Conservation (phyloP, 1,140 invertebrate genomes). For the Halesus radiatus region DNA sequence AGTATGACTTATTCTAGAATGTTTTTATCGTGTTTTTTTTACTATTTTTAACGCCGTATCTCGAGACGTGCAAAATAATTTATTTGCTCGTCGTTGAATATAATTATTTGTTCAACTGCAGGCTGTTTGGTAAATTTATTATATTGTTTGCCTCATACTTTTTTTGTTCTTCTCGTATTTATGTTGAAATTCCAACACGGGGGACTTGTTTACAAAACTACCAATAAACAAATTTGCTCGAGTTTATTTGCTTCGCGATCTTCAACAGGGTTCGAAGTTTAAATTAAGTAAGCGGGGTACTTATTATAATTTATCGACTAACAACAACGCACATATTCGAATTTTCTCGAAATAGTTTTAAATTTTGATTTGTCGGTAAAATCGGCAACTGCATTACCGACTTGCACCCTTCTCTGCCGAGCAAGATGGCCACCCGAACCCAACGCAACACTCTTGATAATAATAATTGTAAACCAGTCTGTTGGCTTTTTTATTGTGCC, state of each 20-base stretch:
- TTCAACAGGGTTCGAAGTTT: too few relatives aligned
- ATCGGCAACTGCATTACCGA: slow-evolving; percentile 2
- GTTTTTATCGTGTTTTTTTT: slow-evolving; percentile 35
- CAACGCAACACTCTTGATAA: slow-evolving; percentile 7
- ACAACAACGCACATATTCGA: too few relatives aligned
- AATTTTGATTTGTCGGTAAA: background rate
- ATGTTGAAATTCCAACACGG: background rate
- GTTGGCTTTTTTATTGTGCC: slow-evolving; percentile 34
- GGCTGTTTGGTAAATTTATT: slow-evolving; percentile 26
- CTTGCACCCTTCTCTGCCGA: background rate
- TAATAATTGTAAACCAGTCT: slow-evolving; percentile 29
- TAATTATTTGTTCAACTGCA: slow-evolving; percentile 28
- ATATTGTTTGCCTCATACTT: slow-evolving; percentile 12
- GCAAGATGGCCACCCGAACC: background rate
- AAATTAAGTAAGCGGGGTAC: too few relatives aligned
- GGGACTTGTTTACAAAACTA: background rate
- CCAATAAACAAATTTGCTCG: too few relatives aligned
- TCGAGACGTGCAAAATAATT: background rate
- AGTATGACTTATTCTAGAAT: slow-evolving; percentile 18
- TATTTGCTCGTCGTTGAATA: slow-evolving; percentile 2
- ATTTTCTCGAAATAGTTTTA: too few relatives aligned
- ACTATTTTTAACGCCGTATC: slow-evolving; percentile 24
- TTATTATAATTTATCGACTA: too few relatives aligned
- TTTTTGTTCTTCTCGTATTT: background rate
- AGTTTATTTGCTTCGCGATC: too few relatives aligned